Percentiles rank a stretch among this genome's conserved stretches.
phyloP scores from a whole-genome alignment of 2,113 vertebrate genomes.

The Motacilla alba region DNA sequence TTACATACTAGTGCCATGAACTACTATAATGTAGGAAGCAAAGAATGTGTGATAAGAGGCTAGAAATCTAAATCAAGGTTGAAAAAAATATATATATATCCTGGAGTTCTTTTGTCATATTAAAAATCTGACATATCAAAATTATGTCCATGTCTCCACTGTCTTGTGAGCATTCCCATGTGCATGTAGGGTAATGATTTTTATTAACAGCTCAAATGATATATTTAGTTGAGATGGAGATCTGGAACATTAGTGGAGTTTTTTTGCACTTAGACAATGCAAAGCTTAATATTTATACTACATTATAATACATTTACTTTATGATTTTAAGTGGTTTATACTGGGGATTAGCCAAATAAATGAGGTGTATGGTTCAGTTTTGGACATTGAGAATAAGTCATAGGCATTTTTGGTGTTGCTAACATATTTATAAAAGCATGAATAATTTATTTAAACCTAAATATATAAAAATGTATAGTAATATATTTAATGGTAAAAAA shows the following conservation, averaged over 20 bases:
- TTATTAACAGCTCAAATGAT: not conserved
- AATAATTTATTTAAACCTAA: not conserved
- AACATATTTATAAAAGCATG: not conserved
- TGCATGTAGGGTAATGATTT: not conserved
- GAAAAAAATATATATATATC: too few relatives aligned
- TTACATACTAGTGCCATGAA: not conserved
- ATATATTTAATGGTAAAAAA: not conserved
- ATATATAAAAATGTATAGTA: not conserved
- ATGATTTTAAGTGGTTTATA: not conserved
- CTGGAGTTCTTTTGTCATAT: not conserved
- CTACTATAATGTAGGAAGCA: not conserved
- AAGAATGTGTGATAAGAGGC: not conserved
- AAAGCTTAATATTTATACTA: not conserved
- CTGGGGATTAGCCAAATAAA: not conserved
- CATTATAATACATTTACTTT: not conserved
- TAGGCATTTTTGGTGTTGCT: not conserved
- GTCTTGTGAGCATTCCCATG: not conserved
- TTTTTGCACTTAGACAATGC: not conserved
- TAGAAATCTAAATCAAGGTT: not conserved
- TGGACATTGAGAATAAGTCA: not conserved
- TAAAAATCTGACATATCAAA: not conserved
- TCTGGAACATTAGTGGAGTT: not conserved
- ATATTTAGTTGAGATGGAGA: not conserved
- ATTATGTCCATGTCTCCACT: not conserved
- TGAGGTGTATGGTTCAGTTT: not conserved